Conservation (phyloP, 2,888 invertebrate species). For the Leptopilina myrica region DNA sequence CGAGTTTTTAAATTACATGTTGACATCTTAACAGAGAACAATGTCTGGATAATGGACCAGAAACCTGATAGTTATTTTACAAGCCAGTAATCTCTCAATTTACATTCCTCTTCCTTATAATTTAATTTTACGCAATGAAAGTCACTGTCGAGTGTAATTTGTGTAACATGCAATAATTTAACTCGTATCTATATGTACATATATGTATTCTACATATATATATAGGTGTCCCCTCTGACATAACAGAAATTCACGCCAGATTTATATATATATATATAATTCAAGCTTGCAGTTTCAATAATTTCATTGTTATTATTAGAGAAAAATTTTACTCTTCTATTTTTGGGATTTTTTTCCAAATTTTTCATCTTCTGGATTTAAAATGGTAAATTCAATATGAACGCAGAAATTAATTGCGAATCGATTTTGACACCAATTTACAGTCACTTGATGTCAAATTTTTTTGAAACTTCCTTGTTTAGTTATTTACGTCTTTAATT, state of each 20-base stretch:
- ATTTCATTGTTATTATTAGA: no score
- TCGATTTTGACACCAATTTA: no score
- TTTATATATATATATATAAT: neutral
- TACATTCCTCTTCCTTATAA: conserved; percentile 31
- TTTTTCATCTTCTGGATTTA: neutral
- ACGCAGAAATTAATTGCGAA: no score
- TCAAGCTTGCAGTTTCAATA: no score
- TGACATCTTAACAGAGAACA: conserved; percentile 10
- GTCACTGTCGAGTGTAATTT: conserved; percentile 37
- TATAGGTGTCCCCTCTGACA: conserved; percentile 5
- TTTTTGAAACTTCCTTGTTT: no score
- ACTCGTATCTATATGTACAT: neutral
- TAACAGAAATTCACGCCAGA: conserved; percentile 1
- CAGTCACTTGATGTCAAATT: no score
- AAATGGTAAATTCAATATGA: neutral
- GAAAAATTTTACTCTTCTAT: no score
- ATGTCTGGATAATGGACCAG: conserved; percentile 31
- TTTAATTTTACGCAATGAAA: conserved; percentile 39
- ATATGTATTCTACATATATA: no score
- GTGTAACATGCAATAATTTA: conserved; percentile 29
- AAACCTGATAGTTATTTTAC: conserved; percentile 31
- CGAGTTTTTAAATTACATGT: conserved; percentile 23
- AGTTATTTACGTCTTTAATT: no score
- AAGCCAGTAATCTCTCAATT: conserved; percentile 31
- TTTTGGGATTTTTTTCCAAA: neutral